A percentile compares a stretch with the other conserved stretches of the same genome.
Conservation (phyloP, 1,140 invertebrate genomes). For the Coptotermes formosanus region DNA sequence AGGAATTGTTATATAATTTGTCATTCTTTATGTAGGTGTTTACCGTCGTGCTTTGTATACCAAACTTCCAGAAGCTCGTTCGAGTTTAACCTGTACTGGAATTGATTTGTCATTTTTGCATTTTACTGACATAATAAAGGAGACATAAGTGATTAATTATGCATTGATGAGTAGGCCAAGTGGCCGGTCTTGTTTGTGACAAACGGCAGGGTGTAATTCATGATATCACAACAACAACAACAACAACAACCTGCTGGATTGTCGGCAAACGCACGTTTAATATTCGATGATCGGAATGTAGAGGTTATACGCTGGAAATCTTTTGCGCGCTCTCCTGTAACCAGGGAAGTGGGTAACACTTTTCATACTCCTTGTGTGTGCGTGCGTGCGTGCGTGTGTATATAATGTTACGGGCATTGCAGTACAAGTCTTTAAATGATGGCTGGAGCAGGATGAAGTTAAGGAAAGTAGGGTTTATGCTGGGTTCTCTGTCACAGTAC, state of each 20-base stretch:
- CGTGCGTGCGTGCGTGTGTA: too few species aligned
- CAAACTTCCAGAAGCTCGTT: not conserved
- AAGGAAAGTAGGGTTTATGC: too few species aligned
- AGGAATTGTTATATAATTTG: not conserved
- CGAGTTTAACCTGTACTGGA: not conserved
- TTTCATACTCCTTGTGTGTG: too few species aligned
- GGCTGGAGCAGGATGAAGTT: too few species aligned
- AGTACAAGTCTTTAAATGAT: too few species aligned
- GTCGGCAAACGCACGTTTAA: not conserved
- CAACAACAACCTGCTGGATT: not conserved
- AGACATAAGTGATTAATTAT: not conserved
- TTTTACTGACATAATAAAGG: not conserved
- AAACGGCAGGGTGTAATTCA: too few species aligned
- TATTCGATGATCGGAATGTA: not conserved
- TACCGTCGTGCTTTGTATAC: conserved; percentile 1
- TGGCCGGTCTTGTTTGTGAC: too few species aligned
- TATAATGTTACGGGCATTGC: too few species aligned
- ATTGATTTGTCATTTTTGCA: not conserved
- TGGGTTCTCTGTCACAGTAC: too few species aligned
- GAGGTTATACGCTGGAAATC: not conserved
- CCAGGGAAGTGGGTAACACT: too few species aligned
- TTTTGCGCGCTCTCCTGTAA: not conserved
- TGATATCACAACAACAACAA: not conserved
- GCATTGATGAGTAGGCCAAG: too few species aligned
- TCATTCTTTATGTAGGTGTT: not conserved